These are phyloP conservation scores for Ectropis grisescens DNA, from an alignment of 1,140 invertebrate genomes.

Conservation along the genomic window DNA sequence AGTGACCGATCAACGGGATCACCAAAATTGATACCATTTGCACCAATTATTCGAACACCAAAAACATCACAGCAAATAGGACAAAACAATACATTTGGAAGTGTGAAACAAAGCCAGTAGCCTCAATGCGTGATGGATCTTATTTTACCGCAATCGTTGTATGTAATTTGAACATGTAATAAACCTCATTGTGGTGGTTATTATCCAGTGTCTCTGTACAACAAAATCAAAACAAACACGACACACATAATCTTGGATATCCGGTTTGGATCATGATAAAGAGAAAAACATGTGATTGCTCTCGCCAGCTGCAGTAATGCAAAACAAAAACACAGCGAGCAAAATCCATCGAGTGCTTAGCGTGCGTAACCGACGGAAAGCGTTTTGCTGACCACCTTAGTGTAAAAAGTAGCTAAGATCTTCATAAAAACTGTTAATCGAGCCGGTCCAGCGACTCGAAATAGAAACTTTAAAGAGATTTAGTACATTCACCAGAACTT, in stretches of 20 bases:
- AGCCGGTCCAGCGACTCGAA: conserved; percentile 32
- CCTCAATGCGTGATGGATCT: conserved; percentile 1
- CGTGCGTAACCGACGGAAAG: conserved; percentile 33
- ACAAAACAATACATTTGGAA: conserved; percentile 14
- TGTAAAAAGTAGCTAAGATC: conserved; percentile 32
- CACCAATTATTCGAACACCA: not conserved
- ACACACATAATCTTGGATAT: not conserved
- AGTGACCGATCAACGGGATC: conserved; percentile 20
- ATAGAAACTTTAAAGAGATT: conserved; percentile 26
- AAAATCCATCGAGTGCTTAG: conserved; percentile 7
- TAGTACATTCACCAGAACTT: conserved; percentile 21
- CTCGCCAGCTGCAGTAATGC: conserved; percentile 21
- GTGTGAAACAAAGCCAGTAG: conserved; percentile 11
- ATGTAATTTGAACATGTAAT: conserved; percentile 4
- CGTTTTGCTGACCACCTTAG: too few relatives aligned
- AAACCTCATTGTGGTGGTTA: too few relatives aligned
- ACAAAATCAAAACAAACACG: too few relatives aligned
- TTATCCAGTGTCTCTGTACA: too few relatives aligned
- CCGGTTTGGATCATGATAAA: not conserved
- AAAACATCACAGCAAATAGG: not conserved
- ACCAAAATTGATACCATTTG: conserved; percentile 22
- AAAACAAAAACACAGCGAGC: conserved; percentile 25
- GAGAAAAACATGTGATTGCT: not conserved
- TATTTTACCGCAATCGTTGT: conserved; percentile 9
- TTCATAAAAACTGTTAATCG: conserved; percentile 45